These are phyloP conservation scores for Cotesia congregata DNA, from an alignment of 2,888 invertebrate species.

Conservation along the genomic window DNA sequence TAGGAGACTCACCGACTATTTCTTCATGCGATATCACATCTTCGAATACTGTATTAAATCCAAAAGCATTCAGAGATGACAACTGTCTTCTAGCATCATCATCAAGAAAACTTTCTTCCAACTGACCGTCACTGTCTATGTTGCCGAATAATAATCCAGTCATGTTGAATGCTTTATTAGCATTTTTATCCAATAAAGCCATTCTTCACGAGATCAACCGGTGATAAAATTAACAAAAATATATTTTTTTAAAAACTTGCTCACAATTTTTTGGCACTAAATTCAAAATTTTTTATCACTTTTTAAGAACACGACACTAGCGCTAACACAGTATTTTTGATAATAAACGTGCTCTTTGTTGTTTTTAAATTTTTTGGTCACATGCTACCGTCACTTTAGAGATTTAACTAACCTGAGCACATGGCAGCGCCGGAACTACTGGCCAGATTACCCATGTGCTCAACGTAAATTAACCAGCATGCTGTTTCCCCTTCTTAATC, in stretches of 20 bases:
- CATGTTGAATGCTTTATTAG: constrained; percentile 71
- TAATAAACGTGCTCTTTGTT: no score
- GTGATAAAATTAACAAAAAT: neutral
- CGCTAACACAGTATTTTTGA: no score
- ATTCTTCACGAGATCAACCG: neutral
- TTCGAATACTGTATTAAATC: constrained; percentile 82
- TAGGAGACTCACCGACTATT: constrained; percentile 46
- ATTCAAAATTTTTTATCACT: no score
- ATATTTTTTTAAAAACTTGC: neutral
- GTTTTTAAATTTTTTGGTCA: no score
- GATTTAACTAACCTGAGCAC: no score
- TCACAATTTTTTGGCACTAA: no score
- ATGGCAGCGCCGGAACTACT: no score
- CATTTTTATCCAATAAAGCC: neutral
- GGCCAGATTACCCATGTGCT: no score
- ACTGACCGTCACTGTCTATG: constrained; percentile 90
- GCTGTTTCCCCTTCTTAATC: no score
- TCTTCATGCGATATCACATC: constrained; percentile 77
- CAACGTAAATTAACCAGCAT: no score
- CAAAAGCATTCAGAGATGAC: constrained; percentile 80
- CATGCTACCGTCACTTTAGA: no score
- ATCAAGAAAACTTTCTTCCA: constrained; percentile 88
- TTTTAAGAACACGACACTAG: no score
- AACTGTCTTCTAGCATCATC: constrained; percentile 89
- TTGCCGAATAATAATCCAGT: constrained; percentile 96